A percentile compares a stretch with the other conserved stretches of the same genome.
These are phyloP conservation scores for Noctua comes DNA, from an alignment of 2,888 invertebrate species.

Conservation along the genomic window DNA sequence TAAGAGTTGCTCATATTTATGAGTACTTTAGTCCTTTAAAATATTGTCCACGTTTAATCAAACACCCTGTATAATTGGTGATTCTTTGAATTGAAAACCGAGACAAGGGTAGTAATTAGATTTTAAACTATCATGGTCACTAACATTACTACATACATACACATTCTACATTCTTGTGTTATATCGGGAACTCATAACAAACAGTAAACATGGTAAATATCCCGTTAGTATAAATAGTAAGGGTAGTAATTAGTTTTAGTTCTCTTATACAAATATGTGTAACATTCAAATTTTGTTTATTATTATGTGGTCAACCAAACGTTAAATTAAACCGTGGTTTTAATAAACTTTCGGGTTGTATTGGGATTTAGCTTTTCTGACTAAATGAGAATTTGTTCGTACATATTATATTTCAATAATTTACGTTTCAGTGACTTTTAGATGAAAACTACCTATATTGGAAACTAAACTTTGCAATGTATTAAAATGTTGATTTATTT, in stretches of 20 bases:
- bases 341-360: constrained; percentile 29
- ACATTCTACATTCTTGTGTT: no score
- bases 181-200: no score
- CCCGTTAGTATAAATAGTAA: no score
- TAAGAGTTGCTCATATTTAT: no score
- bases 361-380: background rate
- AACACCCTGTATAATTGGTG: background rate
- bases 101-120: background rate
- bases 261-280: background rate
- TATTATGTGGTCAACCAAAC: background rate
- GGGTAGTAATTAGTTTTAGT: background rate
- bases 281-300: background rate
- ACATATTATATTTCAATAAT: constrained; percentile 23
- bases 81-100: background rate
- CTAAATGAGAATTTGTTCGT: constrained; percentile 3
- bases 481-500: constrained; percentile 6
- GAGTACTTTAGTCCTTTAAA: no score
- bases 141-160: no score
- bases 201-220: no score
- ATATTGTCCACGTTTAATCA: no score
- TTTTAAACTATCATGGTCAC: no score
- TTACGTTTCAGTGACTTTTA: constrained; percentile 20
- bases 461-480: background rate
- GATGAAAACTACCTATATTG: background rate
- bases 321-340: constrained; percentile 22